Percentiles rank a stretch among this genome's conserved stretches.
Conservation (phyloP, 2,888 invertebrate genomes). For the Theretra japonica region DNA sequence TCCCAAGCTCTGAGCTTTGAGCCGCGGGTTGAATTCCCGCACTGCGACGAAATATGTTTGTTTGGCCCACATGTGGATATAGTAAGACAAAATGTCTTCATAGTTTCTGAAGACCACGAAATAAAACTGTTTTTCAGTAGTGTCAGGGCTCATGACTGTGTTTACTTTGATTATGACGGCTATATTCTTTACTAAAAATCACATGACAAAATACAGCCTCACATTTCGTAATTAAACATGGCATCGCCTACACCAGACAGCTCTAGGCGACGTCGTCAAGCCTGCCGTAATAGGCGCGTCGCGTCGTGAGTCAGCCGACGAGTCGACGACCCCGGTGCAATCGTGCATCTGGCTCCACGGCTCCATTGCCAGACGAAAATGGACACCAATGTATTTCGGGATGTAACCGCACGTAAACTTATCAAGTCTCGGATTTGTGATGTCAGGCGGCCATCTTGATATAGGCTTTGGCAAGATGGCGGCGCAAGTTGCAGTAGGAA, state of each 20-base stretch:
- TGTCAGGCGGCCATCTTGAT: conserved; percentile 25
- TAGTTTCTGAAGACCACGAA: too few species aligned
- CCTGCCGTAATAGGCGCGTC: conserved; percentile 42
- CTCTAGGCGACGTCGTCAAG: conserved; percentile 28
- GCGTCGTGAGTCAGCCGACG: conserved; percentile 48
- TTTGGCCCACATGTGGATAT: too few species aligned
- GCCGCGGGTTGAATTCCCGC: too few species aligned
- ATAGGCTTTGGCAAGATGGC: neutral
- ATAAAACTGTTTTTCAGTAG: too few species aligned
- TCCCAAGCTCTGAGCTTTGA: too few species aligned
- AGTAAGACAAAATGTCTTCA: too few species aligned
- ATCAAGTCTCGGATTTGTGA: neutral
- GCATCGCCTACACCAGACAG: conserved; percentile 19
- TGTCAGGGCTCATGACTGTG: too few species aligned
- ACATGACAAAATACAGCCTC: neutral
- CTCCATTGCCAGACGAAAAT: conserved; percentile 44
- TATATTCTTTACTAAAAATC: too few species aligned
- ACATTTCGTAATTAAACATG: conserved; percentile 8
- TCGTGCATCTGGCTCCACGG: conserved; percentile 41
- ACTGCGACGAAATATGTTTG: too few species aligned
- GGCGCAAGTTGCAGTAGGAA: neutral
- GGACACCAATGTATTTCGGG: conserved; percentile 28
- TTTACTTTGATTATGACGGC: too few species aligned
- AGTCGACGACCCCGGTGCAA: conserved; percentile 50
- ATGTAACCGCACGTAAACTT: conserved; percentile 13